Evolutionary conservation across 2,888 invertebrate species (phyloP).

Genomic region (Endotricha flammealis): DNA sequence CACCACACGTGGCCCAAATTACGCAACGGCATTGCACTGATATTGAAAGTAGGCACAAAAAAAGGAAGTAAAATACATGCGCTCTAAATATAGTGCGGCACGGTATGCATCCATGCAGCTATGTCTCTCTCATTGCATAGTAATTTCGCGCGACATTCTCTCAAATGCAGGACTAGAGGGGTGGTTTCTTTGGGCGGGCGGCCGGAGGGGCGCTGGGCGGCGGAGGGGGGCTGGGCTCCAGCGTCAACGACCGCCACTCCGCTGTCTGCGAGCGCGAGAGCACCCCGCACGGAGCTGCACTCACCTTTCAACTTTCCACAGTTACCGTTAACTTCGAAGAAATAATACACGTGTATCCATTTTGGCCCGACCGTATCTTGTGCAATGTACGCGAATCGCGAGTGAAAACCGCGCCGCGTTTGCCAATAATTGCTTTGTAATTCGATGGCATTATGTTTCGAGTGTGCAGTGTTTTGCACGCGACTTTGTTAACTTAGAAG

Average conservation of each 20-base stretch:
- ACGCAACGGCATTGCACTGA: conserved; percentile 36
- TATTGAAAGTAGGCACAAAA: conserved; percentile 12
- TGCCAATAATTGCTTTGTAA: background rate
- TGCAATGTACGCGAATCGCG: conserved; percentile 18
- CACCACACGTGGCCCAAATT: conserved; percentile 46
- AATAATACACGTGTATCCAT: conserved; percentile 13
- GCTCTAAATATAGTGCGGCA: conserved; percentile 26
- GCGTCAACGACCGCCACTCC: conserved; percentile 76
- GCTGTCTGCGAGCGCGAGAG: conserved; percentile 59
- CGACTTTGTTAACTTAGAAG: conserved; percentile 1
- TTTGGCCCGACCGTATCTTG: conserved; percentile 16
- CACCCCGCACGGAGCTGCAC: conserved; percentile 50
- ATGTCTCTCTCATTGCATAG: conserved; percentile 25
- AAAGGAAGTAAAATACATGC: conserved; percentile 10
- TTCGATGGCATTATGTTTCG: background rate
- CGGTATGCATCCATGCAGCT: conserved; percentile 22
- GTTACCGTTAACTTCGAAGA: conserved; percentile 18
- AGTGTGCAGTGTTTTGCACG: background rate
- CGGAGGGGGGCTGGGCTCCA: conserved; percentile 50
- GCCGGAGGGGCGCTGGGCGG: conserved; percentile 57
- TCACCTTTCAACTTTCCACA: conserved; percentile 38
- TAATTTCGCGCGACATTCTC: conserved; percentile 35
- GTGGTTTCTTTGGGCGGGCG: conserved; percentile 64
- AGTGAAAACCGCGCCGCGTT: background rate
- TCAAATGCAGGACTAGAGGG: conserved; percentile 36